Conservation (phyloP, 2,113 vertebrate genomes). For the Thamnophis sirtalis region DNA sequence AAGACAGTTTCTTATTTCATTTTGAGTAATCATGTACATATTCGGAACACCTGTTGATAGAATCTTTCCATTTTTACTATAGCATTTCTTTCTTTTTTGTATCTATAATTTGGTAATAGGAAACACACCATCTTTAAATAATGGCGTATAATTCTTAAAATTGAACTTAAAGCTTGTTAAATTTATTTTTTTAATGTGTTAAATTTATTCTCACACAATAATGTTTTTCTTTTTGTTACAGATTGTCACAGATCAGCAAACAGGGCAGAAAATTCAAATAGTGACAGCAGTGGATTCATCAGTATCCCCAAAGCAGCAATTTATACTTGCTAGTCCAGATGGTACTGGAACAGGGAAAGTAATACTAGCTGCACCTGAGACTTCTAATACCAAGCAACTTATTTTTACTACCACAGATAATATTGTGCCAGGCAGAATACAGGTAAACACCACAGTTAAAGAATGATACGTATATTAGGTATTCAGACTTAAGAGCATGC, state of each 20-base stretch:
- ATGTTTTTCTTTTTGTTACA: slow-evolving; percentile 61
- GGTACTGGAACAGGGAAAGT: slow-evolving; percentile 89
- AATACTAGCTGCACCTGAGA: slow-evolving; percentile 88
- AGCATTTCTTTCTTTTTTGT: background rate
- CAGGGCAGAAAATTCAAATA: slow-evolving; percentile 96
- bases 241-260: slow-evolving; percentile 98
- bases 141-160: background rate
- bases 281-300: slow-evolving; percentile 91
- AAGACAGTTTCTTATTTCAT: background rate
- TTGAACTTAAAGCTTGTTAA: background rate
- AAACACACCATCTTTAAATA: background rate
- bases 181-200: background rate
- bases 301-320: slow-evolving; percentile 88
- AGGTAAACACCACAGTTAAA: slow-evolving; percentile 71
- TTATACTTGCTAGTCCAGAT: slow-evolving; percentile 92
- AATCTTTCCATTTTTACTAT: background rate
- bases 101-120: background rate
- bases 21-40: background rate
- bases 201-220: background rate
- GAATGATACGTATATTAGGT: background rate
- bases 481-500: slow-evolving; percentile 6
- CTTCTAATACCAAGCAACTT: slow-evolving; percentile 87
- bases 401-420: slow-evolving; percentile 92
- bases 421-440: slow-evolving; percentile 91
- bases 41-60: background rate